A percentile compares a stretch with the other conserved stretches of the same genome.
Conservation (phyloP, 2,888 invertebrate species). For the Heliconius sara region DNA sequence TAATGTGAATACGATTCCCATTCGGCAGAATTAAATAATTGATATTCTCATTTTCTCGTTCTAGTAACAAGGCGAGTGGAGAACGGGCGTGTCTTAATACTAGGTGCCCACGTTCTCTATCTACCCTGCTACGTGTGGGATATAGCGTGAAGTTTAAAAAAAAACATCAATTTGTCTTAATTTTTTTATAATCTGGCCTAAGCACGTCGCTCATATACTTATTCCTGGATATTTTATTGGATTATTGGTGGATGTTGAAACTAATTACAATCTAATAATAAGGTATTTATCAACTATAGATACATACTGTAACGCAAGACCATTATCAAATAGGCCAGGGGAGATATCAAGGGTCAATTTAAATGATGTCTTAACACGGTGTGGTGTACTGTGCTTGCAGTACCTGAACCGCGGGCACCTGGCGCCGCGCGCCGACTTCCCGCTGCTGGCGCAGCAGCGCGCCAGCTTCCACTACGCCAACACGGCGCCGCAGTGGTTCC, state of each 20-base stretch:
- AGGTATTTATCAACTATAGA: not conserved
- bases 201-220: not conserved
- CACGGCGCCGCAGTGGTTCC: constrained; percentile 71
- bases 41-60: too few relatives aligned
- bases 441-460: constrained; percentile 57
- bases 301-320: not conserved
- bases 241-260: not conserved
- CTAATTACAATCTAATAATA: not conserved
- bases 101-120: too few relatives aligned
- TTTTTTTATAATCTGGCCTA: too few relatives aligned
- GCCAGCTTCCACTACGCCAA: constrained; percentile 75
- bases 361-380: not conserved
- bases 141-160: too few relatives aligned
- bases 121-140: too few relatives aligned
- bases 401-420: constrained; percentile 71
- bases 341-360: not conserved
- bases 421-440: constrained; percentile 69
- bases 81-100: too few relatives aligned
- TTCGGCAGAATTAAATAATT: too few relatives aligned
- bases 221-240: too few relatives aligned
- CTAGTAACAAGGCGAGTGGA: too few relatives aligned
- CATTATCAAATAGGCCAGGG: constrained; percentile 1
- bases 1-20: too few relatives aligned
- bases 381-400: constrained; percentile 50
- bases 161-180: too few relatives aligned